Conservation (phyloP, 1,140 invertebrate genomes). For the Drosophila rufa region DNA sequence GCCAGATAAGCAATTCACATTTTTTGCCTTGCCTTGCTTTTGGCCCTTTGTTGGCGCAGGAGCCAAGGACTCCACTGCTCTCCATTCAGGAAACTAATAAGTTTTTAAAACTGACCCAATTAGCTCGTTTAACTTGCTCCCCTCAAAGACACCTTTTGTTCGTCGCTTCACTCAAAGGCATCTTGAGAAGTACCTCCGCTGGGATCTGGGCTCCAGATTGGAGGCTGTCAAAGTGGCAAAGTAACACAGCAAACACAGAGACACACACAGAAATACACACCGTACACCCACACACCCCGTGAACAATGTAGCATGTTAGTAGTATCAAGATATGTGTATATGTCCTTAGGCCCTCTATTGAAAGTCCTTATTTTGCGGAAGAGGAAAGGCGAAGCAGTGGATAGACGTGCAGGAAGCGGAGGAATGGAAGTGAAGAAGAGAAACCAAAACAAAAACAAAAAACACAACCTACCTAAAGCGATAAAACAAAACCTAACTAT, state of each 20-base stretch:
- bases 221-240: conserved; percentile 45
- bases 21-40: conserved; percentile 7
- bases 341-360: conserved; percentile 70
- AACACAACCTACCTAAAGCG: conserved; percentile 79
- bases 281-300: conserved; percentile 30
- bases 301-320: conserved; percentile 67
- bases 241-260: conserved; percentile 35
- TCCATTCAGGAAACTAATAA: conserved; percentile 63
- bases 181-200: conserved; percentile 21
- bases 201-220: conserved; percentile 31
- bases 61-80: conserved; percentile 13
- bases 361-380: conserved; percentile 65
- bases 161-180: conserved; percentile 50
- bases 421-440: background rate
- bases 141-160: conserved; percentile 69
- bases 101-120: conserved; percentile 73
- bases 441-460: conserved; percentile 46
- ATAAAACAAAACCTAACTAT: conserved; percentile 82
- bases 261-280: conserved; percentile 9
- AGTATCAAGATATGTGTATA: conserved; percentile 60
- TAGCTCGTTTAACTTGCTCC: conserved; percentile 60
- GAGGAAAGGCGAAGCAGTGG: conserved; percentile 18
- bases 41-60: conserved; percentile 33
- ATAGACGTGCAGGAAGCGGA: conserved; percentile 11
- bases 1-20: conserved; percentile 15